Evolutionary conservation across 37 sponge, comb jelly and placozoan species (phyloP).

Genomic region (Aplysina aerophoba): DNA sequence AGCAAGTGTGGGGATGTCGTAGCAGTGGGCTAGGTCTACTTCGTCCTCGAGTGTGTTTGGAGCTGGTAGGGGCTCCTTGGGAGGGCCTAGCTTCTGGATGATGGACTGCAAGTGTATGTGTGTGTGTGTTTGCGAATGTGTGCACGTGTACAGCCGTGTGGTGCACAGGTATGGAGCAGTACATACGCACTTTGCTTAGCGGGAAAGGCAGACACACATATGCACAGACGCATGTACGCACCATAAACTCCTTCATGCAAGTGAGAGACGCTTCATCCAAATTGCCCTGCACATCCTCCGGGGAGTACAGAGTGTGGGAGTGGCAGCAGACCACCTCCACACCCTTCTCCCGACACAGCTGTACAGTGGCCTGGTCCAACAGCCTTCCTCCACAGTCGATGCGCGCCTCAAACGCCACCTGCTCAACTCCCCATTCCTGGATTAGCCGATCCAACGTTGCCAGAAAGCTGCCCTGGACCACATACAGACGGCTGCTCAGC

Average conservation of each 20-base stretch:
- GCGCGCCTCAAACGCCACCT: constrained; percentile 45
- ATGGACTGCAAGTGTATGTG: not conserved
- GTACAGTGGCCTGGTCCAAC: not conserved
- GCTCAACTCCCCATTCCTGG: constrained; percentile 61
- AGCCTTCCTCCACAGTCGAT: constrained; percentile 3
- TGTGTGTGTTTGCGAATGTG: no score
- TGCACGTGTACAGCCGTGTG: no score
- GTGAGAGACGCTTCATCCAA: constrained; percentile 13
- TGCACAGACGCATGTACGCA: no score
- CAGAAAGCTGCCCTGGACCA: constrained; percentile 54
- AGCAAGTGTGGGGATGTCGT: constrained; percentile 51
- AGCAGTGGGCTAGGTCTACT: not conserved
- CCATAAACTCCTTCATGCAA: constrained; percentile 46
- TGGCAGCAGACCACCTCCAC: constrained; percentile 38
- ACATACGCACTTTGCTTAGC: no score
- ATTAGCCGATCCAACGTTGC: constrained; percentile 43
- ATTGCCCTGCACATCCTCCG: constrained; percentile 1
- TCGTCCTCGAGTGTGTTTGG: not conserved
- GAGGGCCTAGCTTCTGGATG: not conserved
- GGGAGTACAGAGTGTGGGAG: constrained; percentile 60
- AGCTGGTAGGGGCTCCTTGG: not conserved
- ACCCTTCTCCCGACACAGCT: constrained; percentile 9
- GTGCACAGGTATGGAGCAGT: no score
- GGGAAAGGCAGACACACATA: no score
- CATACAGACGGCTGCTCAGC: constrained; percentile 50